Percentiles rank a stretch among this genome's conserved stretches.
Conservation (phyloP, 1,140 invertebrate genomes). For the Aphaenogaster floridana region DNA sequence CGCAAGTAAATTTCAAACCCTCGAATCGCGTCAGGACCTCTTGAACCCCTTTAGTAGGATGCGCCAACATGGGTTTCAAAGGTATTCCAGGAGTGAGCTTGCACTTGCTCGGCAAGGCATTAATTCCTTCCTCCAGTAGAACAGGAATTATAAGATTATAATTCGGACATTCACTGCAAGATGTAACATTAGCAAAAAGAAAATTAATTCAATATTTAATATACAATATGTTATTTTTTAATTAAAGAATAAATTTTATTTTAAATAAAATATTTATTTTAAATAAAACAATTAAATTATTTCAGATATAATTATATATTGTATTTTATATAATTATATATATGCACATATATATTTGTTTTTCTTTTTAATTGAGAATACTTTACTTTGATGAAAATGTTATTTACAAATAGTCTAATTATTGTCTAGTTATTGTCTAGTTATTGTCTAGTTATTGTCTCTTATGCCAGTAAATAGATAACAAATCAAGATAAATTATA, state of each 20-base stretch:
- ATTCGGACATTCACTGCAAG: conserved; percentile 96
- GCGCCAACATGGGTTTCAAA: conserved; percentile 99
- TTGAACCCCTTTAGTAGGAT: conserved; percentile 97
- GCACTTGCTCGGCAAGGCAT: conserved; percentile 93
- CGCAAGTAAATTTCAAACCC: conserved; percentile 97
- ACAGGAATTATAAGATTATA: conserved; percentile 96
- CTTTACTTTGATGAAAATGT: background rate
- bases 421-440: no score
- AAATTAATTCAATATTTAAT: background rate
- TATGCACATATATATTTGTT: no score
- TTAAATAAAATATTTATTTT: background rate
- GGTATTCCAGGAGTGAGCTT: conserved; percentile 97
- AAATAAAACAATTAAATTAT: background rate
- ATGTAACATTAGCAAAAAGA: conserved; percentile 39
- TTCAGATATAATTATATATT: background rate
- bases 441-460: no score
- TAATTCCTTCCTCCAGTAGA: conserved; percentile 93
- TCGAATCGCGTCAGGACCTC: conserved; percentile 98
- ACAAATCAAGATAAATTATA: no score
- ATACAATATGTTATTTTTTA: background rate
- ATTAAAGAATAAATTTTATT: background rate
- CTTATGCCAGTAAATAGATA: no score
- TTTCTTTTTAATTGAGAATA: background rate
- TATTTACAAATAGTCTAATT: background rate
- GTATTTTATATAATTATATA: background rate